Evolutionary conservation across 2,888 invertebrate genomes (phyloP).

Genomic region (Synanthedon andrenaeformis): DNA sequence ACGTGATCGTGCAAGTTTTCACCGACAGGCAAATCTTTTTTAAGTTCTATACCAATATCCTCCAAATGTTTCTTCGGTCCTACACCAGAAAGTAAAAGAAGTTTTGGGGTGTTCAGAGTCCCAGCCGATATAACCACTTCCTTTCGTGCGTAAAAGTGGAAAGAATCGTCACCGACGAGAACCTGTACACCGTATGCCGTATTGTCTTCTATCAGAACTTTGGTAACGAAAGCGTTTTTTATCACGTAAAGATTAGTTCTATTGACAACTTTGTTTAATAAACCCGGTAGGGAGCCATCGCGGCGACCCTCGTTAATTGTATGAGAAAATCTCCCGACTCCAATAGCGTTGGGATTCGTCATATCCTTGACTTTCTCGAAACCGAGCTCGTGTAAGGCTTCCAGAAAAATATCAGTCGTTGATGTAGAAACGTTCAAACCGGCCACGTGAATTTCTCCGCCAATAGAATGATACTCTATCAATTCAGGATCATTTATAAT

Average conservation of each 20-base stretch:
- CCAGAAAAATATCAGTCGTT: conserved; percentile 25
- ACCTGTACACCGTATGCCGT: conserved; percentile 33
- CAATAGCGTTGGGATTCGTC: conserved; percentile 17
- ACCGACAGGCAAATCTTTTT: conserved; percentile 42
- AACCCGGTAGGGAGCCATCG: conserved; percentile 36
- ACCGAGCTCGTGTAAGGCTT: conserved; percentile 40
- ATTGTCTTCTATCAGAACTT: conserved; percentile 30
- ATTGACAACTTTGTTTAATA: conserved; percentile 23
- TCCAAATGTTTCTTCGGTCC: conserved; percentile 36
- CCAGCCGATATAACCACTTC: conserved; percentile 50
- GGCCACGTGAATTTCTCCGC: conserved; percentile 45
- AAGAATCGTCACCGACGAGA: conserved; percentile 14
- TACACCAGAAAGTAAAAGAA: conserved; percentile 45
- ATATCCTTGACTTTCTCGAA: conserved; percentile 42
- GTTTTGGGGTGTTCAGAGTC: conserved; percentile 45
- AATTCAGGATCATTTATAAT: conserved; percentile 32
- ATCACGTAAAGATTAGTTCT: conserved; percentile 30
- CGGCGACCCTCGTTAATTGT: conserved; percentile 38
- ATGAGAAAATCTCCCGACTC: conserved; percentile 48
- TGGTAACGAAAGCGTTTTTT: conserved; percentile 31
- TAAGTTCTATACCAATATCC: conserved; percentile 23
- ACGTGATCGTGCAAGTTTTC: conserved; percentile 47
- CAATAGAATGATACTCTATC: conserved; percentile 30
- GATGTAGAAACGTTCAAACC: conserved; percentile 21
- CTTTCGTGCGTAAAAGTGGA: conserved; percentile 25